These are phyloP conservation scores for Sicus ferrugineus DNA, from an alignment of 2,888 invertebrate genomes.

Conservation along the genomic window DNA sequence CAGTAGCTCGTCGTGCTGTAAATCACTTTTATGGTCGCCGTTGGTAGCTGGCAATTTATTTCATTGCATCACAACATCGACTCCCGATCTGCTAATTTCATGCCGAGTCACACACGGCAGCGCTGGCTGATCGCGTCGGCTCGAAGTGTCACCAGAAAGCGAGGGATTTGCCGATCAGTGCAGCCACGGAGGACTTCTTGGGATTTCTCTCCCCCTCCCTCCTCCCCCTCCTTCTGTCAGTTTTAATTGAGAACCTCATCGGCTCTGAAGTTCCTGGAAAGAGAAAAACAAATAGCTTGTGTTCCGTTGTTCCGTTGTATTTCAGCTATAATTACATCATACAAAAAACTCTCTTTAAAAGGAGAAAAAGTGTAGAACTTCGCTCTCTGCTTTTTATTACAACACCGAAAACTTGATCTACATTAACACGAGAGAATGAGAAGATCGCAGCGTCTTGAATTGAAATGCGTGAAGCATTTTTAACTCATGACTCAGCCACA, in stretches of 20 bases:
- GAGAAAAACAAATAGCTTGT: no score
- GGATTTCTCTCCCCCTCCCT: not conserved
- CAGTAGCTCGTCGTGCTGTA: slow-evolving; percentile 41
- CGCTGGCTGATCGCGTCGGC: not conserved
- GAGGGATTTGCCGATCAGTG: not conserved
- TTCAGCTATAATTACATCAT: no score
- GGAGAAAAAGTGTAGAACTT: no score
- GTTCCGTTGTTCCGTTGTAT: no score
- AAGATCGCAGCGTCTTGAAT: not conserved
- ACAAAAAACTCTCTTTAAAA: no score
- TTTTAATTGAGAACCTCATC: no score
- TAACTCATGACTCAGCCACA: slow-evolving; percentile 15
- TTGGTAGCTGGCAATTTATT: slow-evolving; percentile 39
- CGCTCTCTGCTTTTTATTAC: not conserved
- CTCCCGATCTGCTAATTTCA: slow-evolving; percentile 38
- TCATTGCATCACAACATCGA: slow-evolving; percentile 35
- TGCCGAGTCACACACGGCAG: slow-evolving; percentile 30
- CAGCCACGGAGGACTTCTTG: not conserved
- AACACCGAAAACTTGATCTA: slow-evolving; percentile 7
- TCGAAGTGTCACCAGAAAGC: not conserved
- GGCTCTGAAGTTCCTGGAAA: no score
- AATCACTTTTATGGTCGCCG: slow-evolving; percentile 50
- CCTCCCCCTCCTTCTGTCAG: not conserved
- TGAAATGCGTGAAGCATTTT: slow-evolving; percentile 1
- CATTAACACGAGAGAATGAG: not conserved